phyloP scores from a whole-genome alignment of 1,140 invertebrate genomes.

The Drosophila lini region DNA sequence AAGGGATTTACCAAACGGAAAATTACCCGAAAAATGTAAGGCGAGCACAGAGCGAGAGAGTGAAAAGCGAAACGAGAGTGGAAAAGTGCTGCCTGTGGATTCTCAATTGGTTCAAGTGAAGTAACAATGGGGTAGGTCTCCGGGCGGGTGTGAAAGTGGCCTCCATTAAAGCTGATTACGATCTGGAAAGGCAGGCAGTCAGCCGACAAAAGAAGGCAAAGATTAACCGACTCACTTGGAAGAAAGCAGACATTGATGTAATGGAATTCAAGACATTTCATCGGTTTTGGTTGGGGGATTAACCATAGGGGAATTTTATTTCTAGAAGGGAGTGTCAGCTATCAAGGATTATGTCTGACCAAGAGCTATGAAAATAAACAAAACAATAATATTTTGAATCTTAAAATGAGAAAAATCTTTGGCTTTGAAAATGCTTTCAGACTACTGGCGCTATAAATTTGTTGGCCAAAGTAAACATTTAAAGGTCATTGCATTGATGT shows the following conservation, averaged over 20 bases:
- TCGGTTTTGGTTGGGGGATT: neutral
- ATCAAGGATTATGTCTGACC: conserved; percentile 12
- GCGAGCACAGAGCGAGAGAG: conserved; percentile 2
- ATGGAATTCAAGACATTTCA: conserved; percentile 13
- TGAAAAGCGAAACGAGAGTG: conserved; percentile 13
- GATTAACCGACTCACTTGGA: conserved; percentile 22
- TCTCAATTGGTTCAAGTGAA: conserved; percentile 38
- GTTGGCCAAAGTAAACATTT: conserved; percentile 16
- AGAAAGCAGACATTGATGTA: conserved; percentile 12
- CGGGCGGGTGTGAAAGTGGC: conserved; percentile 25
- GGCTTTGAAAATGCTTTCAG: conserved; percentile 15
- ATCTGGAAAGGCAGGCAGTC: conserved; percentile 17
- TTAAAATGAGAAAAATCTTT: neutral
- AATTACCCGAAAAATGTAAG: conserved; percentile 41
- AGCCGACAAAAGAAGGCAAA: conserved; percentile 10
- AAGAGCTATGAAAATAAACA: conserved; percentile 6
- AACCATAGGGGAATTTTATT: conserved; percentile 1
- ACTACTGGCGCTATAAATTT: conserved; percentile 4
- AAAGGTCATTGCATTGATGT: conserved; percentile 22
- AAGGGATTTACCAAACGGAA: conserved; percentile 49
- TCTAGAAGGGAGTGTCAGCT: neutral
- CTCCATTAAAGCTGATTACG: conserved; percentile 34
- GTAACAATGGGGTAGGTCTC: conserved; percentile 44
- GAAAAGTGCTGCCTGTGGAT: conserved; percentile 22
- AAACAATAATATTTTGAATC: neutral